Percentiles rank a stretch among this genome's conserved stretches.
Evolutionary conservation across 2,797 vertebrate species (phyloP).

Genomic region (Syndactyla subalaris): DNA sequence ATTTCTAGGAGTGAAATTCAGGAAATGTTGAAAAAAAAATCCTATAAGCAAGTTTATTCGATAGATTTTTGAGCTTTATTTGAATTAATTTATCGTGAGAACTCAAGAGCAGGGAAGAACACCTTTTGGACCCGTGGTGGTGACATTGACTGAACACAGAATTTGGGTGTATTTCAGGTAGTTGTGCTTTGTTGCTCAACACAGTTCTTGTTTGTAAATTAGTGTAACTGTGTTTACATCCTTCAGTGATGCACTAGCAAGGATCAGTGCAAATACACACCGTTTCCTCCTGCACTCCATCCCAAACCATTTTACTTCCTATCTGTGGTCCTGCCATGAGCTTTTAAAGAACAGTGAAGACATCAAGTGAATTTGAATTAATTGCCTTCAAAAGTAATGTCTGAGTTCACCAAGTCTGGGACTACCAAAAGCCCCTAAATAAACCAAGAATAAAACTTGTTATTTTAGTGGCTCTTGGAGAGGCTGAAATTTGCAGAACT

Average conservation of each 20-base stretch:
- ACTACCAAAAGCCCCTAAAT: background rate
- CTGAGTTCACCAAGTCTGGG: background rate
- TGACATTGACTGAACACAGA: background rate
- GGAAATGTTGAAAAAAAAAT: background rate
- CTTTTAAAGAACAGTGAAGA: background rate
- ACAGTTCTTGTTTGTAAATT: background rate
- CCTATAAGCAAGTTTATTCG: background rate
- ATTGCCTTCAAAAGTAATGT: background rate
- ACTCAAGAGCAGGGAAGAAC: background rate
- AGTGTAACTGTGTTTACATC: background rate
- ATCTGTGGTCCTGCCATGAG: no score
- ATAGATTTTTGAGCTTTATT: background rate
- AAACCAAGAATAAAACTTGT: background rate
- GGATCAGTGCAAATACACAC: background rate
- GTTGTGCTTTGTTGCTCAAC: background rate
- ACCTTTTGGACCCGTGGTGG: background rate
- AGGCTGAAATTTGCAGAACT: background rate
- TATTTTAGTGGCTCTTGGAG: background rate
- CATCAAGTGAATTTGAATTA: background rate
- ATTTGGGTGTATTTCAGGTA: rapidly evolving
- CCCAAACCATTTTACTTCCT: background rate
- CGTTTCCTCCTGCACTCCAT: background rate
- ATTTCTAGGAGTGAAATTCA: background rate
- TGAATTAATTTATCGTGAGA: background rate
- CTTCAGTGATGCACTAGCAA: background rate